Evolutionary conservation across 1,140 invertebrate species (phyloP), one percentile per base, ranked within the genome.

Genomic region (Dendroctonus ponderosae): DNA sequence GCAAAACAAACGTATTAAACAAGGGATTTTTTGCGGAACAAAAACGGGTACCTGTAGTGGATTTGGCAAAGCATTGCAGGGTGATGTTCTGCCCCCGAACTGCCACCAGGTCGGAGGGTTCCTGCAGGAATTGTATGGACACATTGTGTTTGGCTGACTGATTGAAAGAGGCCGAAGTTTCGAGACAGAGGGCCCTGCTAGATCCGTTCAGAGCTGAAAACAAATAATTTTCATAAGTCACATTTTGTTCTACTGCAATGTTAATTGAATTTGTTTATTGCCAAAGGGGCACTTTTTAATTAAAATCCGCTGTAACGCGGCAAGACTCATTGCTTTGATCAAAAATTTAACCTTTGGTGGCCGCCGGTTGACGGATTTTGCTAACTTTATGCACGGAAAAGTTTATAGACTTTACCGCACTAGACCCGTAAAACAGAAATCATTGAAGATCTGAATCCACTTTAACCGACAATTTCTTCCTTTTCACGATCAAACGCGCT

Each of bases 21-120:
- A 7, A 48, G 37, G n/a, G 12, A 5, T 26, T 50, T 61, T 49
- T 40, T 26, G 9, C 7, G 12, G 56, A 11, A 59, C 3, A 38
- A 58, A 11, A 9, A 37, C 11, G 14, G 6, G 41, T 11, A 66
- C 67, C 66, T 67, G 49, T 50, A 59, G 67, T 46, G n/a, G 74
- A 73, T 14, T 68, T 56, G 5, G 67, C 67, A 37, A 54, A 49
- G 57, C 76, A 77, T 8, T 48, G 66, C 6, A 77, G 57, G 11
- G 49, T 71, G 44, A 70, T 74, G 46, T 70, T 44, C 44, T 75
- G 74, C 26, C 71, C 73, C 50, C 67, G 72, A 42, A 37, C 48
- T 43, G 73, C 72, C 41, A 70, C 66, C 12, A 75, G 72, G 70
- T 76, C 75, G 42, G 70, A 15, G 0, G 76, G 76, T 41, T 76